Base-by-base conservation (phyloP, 2,888 invertebrate genomes). In the Fragum whitleyi region DNA sequence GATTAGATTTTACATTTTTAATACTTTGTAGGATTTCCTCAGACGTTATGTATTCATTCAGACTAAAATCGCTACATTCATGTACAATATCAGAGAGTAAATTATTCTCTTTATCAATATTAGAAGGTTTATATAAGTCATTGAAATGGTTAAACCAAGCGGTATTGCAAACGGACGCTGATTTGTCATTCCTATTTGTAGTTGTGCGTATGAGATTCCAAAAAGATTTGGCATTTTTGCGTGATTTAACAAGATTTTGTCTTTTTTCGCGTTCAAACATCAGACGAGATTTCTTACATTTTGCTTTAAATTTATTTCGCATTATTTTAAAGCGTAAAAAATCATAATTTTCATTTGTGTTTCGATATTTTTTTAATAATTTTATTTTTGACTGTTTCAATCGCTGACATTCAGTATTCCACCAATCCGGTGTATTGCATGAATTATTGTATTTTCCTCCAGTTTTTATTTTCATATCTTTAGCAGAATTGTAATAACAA, bases 281-380 rank as follows among this genome's bases (percentile, higher is more conserved):
- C 5, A 42, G 32, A 42, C 47, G 47, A 21, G 23, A 32, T 47
- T n/a, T 11, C 14, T 42, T 39, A 68, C 67, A 68, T 39, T 42
- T 47, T n/a, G n/a, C 42, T 23, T 68, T 68, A 28, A 68, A 68
- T 47, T 28, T 68, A n/a, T n/a, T 28, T 47, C 28, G n/a, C 26
- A 28, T 11, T 9, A 23, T 47, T 21, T 68, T 68, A 47, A 32
- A 68, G 5, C 26, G 42, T 26, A 42, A 21, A 26, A 68, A 68
- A 42, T 68, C 42, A n/a, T 23, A 9, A 9, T 23, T 21, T 7
- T 21, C 28, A 47, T 68, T 68, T 11, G 42, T 68, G n/a, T 19
- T n/a, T 21, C 67, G 39, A 68, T 26, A 68, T 68, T 42, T 39
- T 16, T 36, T n/a, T 7, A 68, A 23, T 23, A 23, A 39, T 19